These are phyloP conservation scores for Oeneis ivallda DNA, from an alignment of 2,888 invertebrate species.

Conservation along the genomic window DNA sequence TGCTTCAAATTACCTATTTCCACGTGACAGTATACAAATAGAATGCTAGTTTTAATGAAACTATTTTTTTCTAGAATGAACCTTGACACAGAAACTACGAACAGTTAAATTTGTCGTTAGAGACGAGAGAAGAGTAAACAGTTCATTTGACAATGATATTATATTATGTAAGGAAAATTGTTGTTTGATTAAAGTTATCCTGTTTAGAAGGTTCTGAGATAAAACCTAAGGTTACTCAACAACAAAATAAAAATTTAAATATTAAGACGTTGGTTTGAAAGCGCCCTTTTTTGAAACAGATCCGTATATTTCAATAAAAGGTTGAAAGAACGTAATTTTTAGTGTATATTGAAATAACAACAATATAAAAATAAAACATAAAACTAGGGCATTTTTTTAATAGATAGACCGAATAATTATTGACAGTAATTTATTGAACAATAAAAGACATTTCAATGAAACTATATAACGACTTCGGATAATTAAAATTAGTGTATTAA, in stretches of 20 bases:
- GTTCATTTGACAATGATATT: not conserved
- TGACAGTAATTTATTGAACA: not conserved
- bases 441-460: not conserved
- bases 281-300: not conserved
- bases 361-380: not conserved
- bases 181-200: not conserved
- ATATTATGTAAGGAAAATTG: not conserved
- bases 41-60: slow-evolving; percentile 7
- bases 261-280: not conserved
- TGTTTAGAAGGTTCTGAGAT: not conserved
- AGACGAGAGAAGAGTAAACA: slow-evolving; percentile 1
- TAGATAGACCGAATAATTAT: not conserved
- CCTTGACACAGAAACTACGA: slow-evolving; percentile 16
- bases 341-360: not conserved
- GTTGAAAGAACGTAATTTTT: not conserved
- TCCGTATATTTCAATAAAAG: slow-evolving; percentile 1
- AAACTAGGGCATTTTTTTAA: not conserved
- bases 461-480: not conserved
- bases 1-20: not conserved
- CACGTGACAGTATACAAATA: slow-evolving; percentile 16
- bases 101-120: slow-evolving; percentile 10
- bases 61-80: not conserved
- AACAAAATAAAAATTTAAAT: not conserved
- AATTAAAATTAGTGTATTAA: not conserved
- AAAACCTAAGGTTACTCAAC: not conserved